phyloP scores from a whole-genome alignment of 2,797 vertebrate genomes.

The Eulemur rubriventer region DNA sequence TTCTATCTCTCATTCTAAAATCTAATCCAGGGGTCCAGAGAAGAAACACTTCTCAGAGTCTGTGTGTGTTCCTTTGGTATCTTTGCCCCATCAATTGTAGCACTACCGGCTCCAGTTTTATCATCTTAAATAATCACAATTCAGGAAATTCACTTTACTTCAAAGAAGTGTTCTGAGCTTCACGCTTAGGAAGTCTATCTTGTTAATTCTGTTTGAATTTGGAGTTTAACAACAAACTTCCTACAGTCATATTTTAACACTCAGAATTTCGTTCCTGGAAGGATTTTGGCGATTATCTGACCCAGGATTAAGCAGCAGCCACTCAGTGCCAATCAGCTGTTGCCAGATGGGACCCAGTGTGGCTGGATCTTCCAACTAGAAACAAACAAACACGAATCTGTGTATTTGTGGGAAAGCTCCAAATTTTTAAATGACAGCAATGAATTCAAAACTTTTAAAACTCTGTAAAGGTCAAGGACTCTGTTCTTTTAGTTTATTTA shows the following conservation, averaged over 20 bases:
- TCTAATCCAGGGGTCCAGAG: background rate
- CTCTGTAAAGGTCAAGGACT: background rate
- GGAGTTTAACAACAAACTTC: slow-evolving; percentile 8
- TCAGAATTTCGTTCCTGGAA: slow-evolving; percentile 21
- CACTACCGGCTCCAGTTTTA: background rate
- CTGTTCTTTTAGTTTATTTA: background rate
- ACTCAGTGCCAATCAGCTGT: background rate
- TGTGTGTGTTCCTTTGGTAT: background rate
- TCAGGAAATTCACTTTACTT: slow-evolving; percentile 14
- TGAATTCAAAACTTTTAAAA: slow-evolving; percentile 21
- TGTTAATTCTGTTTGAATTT: slow-evolving; percentile 14
- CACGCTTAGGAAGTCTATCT: background rate
- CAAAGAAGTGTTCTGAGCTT: background rate
- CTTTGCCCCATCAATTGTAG: background rate
- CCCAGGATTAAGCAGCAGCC: background rate
- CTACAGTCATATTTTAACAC: background rate
- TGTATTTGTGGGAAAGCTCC: background rate
- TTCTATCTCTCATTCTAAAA: background rate
- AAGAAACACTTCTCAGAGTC: background rate
- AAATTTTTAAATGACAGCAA: slow-evolving; percentile 11
- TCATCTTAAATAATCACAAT: background rate
- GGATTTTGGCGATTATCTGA: background rate
- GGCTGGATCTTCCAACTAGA: background rate
- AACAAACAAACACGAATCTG: background rate
- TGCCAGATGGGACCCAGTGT: background rate